Percentiles rank a stretch among this genome's conserved stretches.
These are phyloP conservation scores for Corythoichthys haematopterus DNA, from an alignment of 2,113 vertebrate genomes.

Conservation along the genomic window DNA sequence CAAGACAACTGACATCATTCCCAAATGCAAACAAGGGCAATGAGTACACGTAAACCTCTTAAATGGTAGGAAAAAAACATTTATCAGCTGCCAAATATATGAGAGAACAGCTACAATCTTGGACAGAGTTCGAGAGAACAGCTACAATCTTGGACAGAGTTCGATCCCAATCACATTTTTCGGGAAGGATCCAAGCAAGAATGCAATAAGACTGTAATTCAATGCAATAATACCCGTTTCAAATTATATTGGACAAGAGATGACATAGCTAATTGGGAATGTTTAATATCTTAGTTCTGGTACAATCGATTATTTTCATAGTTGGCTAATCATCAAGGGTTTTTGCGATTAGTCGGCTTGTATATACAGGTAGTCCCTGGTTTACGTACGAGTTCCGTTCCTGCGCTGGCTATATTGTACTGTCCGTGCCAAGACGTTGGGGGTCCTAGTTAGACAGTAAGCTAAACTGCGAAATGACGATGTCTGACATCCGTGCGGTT, in stretches of 20 bases:
- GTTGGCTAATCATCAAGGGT: too few species aligned
- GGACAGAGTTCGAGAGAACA: neutral
- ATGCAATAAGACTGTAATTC: neutral
- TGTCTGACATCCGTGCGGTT: too few species aligned
- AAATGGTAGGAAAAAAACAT: neutral
- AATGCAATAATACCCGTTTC: conserved; percentile 7
- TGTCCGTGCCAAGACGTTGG: too few species aligned
- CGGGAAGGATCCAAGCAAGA: neutral
- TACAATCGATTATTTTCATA: too few species aligned
- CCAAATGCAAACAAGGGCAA: neutral
- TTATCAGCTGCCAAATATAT: neutral
- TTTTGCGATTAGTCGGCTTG: too few species aligned
- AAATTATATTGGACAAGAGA: neutral
- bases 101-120: neutral
- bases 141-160: too few species aligned
- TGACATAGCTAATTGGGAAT: neutral
- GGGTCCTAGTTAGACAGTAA: too few species aligned
- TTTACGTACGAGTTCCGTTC: too few species aligned
- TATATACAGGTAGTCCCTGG: too few species aligned
- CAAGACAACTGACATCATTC: neutral
- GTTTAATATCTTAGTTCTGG: neutral
- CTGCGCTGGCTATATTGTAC: too few species aligned
- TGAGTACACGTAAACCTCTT: too few species aligned
- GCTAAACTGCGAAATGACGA: too few species aligned
- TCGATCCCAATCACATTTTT: neutral